Percentiles rank a stretch among this genome's conserved stretches.
These are phyloP conservation scores for Stictonetta naevosa DNA, from an alignment of 2,113 vertebrate species.

Conservation along the genomic window DNA sequence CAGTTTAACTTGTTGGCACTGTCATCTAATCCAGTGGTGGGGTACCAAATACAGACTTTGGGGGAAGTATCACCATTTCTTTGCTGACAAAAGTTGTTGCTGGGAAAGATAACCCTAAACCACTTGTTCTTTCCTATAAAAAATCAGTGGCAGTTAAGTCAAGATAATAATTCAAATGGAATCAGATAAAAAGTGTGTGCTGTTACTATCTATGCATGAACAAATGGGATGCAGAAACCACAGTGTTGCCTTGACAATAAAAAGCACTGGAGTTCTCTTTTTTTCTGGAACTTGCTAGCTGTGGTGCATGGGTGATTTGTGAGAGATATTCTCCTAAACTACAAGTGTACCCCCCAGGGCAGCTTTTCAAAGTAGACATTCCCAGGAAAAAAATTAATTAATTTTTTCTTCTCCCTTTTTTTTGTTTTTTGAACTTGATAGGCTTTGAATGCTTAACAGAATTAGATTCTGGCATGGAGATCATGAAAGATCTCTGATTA, in stretches of 20 bases:
- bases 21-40: neutral
- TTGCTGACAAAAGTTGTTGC: slow-evolving; percentile 18
- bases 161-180: slow-evolving; percentile 58
- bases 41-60: neutral
- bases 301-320: slow-evolving; percentile 46
- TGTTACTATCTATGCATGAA: slow-evolving; percentile 44
- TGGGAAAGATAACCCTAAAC: slow-evolving; percentile 28
- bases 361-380: slow-evolving; percentile 61
- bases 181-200: slow-evolving; percentile 59
- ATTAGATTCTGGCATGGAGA: slow-evolving; percentile 55
- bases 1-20: neutral
- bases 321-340: slow-evolving; percentile 41
- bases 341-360: slow-evolving; percentile 52
- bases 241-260: slow-evolving; percentile 65
- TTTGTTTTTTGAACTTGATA: slow-evolving; percentile 10
- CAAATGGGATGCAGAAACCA: slow-evolving; percentile 49
- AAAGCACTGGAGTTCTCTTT: slow-evolving; percentile 33
- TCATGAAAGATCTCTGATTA: slow-evolving; percentile 65
- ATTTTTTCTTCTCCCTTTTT: neutral
- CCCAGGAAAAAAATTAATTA: slow-evolving; percentile 50
- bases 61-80: neutral
- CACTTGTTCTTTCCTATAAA: slow-evolving; percentile 8
- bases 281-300: slow-evolving; percentile 36
- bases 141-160: slow-evolving; percentile 28
- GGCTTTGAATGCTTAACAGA: slow-evolving; percentile 51